Evolutionary conservation across 2,113 vertebrate species (phyloP), one percentile per base, ranked within the genome.

Genomic region (Lota lota): DNA sequence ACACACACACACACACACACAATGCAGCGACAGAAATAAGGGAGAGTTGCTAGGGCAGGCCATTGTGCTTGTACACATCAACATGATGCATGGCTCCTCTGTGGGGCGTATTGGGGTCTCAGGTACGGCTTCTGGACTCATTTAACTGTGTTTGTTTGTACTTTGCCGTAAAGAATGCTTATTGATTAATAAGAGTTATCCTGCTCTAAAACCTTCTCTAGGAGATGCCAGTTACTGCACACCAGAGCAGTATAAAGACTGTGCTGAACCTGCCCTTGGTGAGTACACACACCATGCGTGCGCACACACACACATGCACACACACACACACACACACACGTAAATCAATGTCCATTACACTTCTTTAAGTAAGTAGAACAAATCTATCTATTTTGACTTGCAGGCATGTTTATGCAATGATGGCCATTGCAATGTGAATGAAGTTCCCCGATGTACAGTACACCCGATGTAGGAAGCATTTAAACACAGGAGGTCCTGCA

Each of bases 191-290:
- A 36, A 19, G 20, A n/a, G 22, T 28, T 20, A 36, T 77, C 76
- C 77, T 81, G 82, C 64, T 87, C 64, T 70, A 51, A 94, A 56
- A 61, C 78, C 22, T 73, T 72, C 63, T 85, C 63, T 81, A 99
- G 97, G 97, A 64, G 96, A 99, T 15, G 95, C 96, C 50, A 93
- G 95, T 2, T 99, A 95, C 92, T 99, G 97, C 79, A 99, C 97
- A 18, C 97, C 97, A 0, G 97, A 99, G 87, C 97, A 99, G 90
- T 98, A 99, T 79, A 99, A 99, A 84, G 97, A 99, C 70, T 99
- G 97, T 1, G 97, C 96, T 3, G 97, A 99, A 78, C 97, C 97
- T 22, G 97, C 97, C 0, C 91, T 99, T 0, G 94, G 97, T 99
- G 84, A 96, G 96, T 94, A 79, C 19, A 22, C 53, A 68, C 3